phyloP scores from a whole-genome alignment of 2,797 vertebrate species.

The Pangasius sanitwongsei region DNA sequence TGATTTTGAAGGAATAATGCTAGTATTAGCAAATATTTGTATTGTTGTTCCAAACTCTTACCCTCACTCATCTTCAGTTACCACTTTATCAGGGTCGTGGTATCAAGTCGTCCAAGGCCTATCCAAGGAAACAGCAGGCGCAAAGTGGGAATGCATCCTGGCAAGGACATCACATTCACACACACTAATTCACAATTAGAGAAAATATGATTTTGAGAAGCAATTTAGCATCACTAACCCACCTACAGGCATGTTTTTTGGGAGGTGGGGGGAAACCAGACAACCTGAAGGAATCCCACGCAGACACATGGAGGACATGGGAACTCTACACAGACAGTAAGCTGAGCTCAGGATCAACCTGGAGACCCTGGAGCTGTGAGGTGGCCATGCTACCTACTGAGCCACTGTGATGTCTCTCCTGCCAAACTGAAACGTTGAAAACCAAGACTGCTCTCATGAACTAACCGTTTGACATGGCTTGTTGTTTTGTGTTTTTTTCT shows the following conservation, averaged over 20 bases:
- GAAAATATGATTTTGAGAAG: constrained; percentile 7
- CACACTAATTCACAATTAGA: neutral
- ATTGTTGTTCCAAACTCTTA: neutral
- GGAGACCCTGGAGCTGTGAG: constrained; percentile 1
- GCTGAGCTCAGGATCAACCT: neutral
- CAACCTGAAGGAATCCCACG: neutral
- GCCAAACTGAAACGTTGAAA: neutral
- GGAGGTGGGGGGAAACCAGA: neutral
- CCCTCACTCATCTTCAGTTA: neutral
- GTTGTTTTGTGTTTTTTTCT: neutral
- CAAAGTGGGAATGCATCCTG: neutral
- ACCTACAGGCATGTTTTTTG: constrained; percentile 17
- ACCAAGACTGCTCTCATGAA: neutral
- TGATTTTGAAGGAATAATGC: neutral
- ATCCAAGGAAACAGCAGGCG: neutral
- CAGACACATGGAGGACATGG: neutral
- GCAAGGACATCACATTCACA: neutral
- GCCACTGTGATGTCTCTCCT: neutral
- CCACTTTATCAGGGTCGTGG: neutral
- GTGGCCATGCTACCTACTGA: neutral
- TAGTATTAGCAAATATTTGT: neutral
- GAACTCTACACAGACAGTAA: neutral
- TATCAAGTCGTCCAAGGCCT: neutral
- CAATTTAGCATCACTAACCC: neutral
- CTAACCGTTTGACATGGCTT: neutral